These are phyloP conservation scores for Myotis daubentonii DNA, from an alignment of 2,797 vertebrate genomes.

Conservation along the genomic window DNA sequence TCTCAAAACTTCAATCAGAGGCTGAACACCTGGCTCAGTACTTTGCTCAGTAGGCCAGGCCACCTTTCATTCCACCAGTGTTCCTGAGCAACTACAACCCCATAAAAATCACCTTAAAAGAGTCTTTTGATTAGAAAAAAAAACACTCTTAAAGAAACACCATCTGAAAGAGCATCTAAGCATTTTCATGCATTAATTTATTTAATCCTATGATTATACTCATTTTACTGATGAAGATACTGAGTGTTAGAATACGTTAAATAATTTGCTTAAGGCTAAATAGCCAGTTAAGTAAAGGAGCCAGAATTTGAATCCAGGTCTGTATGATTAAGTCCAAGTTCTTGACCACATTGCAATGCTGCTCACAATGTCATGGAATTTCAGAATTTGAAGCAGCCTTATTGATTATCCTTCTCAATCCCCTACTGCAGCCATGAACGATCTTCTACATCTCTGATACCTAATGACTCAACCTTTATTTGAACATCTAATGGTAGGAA, in stretches of 20 bases:
- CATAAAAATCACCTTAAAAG: constrained; percentile 13
- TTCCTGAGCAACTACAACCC: not conserved
- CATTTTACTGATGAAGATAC: constrained; percentile 14
- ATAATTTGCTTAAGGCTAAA: constrained; percentile 18
- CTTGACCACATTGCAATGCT: not conserved
- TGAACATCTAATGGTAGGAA: not conserved
- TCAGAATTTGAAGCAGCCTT: not conserved
- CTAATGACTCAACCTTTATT: not conserved
- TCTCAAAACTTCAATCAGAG: not conserved
- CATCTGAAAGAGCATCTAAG: not conserved
- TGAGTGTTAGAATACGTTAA: not conserved
- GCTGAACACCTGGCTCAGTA: not conserved
- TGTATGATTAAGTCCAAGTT: not conserved
- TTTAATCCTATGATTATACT: constrained; percentile 16
- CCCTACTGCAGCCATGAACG: not conserved
- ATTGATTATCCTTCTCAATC: not conserved
- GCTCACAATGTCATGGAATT: not conserved
- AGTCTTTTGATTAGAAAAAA: not conserved
- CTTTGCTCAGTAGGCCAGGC: not conserved
- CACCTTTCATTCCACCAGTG: not conserved
- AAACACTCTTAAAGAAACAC: not conserved
- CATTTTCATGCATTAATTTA: not conserved
- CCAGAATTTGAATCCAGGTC: constrained; percentile 33
- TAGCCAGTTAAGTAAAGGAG: not conserved
- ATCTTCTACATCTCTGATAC: not conserved